Evolutionary conservation across 92 coral and sea anemone genomes (phyloP).

Genomic region (Epizoanthus scotinus): DNA sequence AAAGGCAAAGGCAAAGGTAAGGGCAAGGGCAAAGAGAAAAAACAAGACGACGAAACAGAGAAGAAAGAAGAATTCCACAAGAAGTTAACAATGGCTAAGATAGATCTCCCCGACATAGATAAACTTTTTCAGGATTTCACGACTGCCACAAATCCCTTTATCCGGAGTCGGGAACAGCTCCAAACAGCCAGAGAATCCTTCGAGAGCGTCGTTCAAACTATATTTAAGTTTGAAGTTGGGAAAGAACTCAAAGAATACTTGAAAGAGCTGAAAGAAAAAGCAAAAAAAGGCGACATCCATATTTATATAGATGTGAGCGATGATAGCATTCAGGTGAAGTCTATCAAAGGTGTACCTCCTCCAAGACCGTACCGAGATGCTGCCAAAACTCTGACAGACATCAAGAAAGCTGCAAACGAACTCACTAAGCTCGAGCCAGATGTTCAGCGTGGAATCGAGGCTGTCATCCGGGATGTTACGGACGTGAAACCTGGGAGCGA

Average conservation of each 20-base stretch:
- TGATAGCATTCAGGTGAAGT: slow-evolving; percentile 61
- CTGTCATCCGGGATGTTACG: slow-evolving; percentile 58
- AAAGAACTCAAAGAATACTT: slow-evolving; percentile 72
- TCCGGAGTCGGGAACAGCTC: slow-evolving; percentile 65
- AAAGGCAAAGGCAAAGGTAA: slow-evolving; percentile 16
- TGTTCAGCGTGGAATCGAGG: slow-evolving; percentile 65
- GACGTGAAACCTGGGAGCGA: slow-evolving; percentile 70
- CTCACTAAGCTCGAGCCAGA: slow-evolving; percentile 65
- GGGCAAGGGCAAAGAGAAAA: slow-evolving; percentile 6
- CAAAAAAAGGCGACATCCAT: slow-evolving; percentile 73
- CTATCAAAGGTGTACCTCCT: slow-evolving; percentile 71
- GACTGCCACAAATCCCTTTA: slow-evolving; percentile 62
- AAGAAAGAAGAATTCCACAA: slow-evolving; percentile 62
- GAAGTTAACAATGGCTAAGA: slow-evolving; percentile 60
- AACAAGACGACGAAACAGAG: slow-evolving; percentile 42
- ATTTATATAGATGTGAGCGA: slow-evolving; percentile 68
- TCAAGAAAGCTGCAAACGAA: slow-evolving; percentile 58
- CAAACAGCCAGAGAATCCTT: slow-evolving; percentile 75
- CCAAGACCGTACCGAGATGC: slow-evolving; percentile 83
- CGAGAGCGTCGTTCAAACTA: slow-evolving; percentile 57
- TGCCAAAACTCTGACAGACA: slow-evolving; percentile 65
- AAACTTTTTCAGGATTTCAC: slow-evolving; percentile 62
- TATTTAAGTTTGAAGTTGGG: slow-evolving; percentile 61
- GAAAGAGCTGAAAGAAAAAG: slow-evolving; percentile 72
- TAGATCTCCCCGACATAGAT: slow-evolving; percentile 77